These are phyloP conservation scores for Thaumatotibia leucotreta DNA, from an alignment of 1,140 invertebrate genomes.

Conservation along the genomic window DNA sequence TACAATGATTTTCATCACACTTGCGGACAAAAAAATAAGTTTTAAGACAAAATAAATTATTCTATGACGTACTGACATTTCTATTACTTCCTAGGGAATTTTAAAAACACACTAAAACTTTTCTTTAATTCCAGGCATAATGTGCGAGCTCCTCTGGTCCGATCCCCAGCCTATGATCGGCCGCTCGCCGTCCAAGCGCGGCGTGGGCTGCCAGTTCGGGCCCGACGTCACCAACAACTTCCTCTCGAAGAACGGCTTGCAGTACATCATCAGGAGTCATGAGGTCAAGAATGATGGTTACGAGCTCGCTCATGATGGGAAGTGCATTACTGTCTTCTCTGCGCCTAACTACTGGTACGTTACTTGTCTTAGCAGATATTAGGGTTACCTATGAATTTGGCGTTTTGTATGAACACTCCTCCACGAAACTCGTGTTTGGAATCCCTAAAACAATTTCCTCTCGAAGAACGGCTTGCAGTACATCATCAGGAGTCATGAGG, in stretches of 20 bases:
- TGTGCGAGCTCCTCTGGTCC: slow-evolving; percentile 99
- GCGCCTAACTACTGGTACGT: slow-evolving; percentile 98
- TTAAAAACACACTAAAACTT: background rate
- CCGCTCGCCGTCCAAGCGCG: slow-evolving; percentile 94
- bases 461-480: slow-evolving; percentile 93
- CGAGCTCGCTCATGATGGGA: slow-evolving; percentile 94
- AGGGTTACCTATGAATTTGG: too few relatives aligned
- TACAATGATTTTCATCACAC: too few relatives aligned
- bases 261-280: slow-evolving; percentile 97
- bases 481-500: slow-evolving; percentile 97
- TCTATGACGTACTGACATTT: too few relatives aligned
- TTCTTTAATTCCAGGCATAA: slow-evolving; percentile 78
- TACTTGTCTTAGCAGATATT: background rate
- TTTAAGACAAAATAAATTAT: too few relatives aligned
- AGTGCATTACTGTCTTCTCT: slow-evolving; percentile 97
- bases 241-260: slow-evolving; percentile 89
- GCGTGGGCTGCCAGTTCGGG: slow-evolving; percentile 98
- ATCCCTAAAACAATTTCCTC: slow-evolving; percentile 91
- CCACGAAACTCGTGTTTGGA: too few relatives aligned
- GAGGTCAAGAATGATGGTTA: slow-evolving; percentile 99
- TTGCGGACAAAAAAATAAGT: too few relatives aligned
- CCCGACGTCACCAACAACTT: slow-evolving; percentile 97
- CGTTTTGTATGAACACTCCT: too few relatives aligned
- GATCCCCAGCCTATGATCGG: slow-evolving; percentile 95
- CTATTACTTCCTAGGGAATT: background rate